Evolutionary conservation across 2,113 vertebrate species (phyloP).

Genomic region (Engystomops pustulosus): DNA sequence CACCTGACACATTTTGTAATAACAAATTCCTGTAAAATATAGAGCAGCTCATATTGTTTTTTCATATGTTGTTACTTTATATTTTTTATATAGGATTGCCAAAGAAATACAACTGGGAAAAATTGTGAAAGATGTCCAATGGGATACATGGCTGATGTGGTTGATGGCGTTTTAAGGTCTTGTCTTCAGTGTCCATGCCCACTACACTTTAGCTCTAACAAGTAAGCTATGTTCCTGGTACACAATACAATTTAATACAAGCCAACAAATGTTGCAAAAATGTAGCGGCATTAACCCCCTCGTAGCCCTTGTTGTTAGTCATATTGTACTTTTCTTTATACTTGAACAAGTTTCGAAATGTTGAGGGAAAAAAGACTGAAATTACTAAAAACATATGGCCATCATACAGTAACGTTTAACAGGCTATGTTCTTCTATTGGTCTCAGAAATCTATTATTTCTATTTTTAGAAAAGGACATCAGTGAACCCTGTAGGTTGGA

Average conservation of each 20-base stretch:
- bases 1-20: not conserved
- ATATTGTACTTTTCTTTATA: too few species aligned
- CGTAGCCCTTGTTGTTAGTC: too few species aligned
- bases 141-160: constrained; percentile 76
- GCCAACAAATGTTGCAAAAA: too few species aligned
- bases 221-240: constrained; percentile 29
- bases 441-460: too few species aligned
- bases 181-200: constrained; percentile 91
- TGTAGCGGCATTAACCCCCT: too few species aligned
- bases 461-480: too few species aligned
- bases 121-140: constrained; percentile 89
- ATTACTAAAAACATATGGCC: not conserved
- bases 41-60: not conserved
- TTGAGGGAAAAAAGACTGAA: not conserved
- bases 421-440: not conserved
- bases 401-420: not conserved
- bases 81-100: constrained; percentile 79
- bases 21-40: not conserved
- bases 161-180: constrained; percentile 66
- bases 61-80: not conserved
- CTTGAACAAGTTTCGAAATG: not conserved
- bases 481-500: not conserved
- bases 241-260: too few species aligned
- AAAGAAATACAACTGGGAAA: constrained; percentile 84
- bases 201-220: constrained; percentile 71